Evolutionary conservation across 2,888 invertebrate species (phyloP).

Genomic region (Philereme transversata): DNA sequence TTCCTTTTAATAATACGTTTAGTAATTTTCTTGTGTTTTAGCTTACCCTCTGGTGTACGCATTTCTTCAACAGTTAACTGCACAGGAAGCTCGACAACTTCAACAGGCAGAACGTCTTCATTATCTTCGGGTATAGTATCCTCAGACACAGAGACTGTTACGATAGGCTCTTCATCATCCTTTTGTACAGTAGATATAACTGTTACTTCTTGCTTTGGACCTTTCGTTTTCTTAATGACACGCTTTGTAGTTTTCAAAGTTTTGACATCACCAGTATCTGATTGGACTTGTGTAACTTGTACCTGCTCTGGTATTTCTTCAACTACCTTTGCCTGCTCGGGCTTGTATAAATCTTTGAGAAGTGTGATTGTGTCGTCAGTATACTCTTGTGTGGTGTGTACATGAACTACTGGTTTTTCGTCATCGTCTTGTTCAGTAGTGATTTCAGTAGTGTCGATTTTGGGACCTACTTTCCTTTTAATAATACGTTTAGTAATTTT

Average conservation of each 20-base stretch:
- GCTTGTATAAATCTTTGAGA: slow-evolving; percentile 55
- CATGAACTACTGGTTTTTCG: no score
- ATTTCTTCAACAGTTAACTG: slow-evolving; percentile 48
- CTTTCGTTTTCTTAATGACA: slow-evolving; percentile 42
- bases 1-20: slow-evolving; percentile 51
- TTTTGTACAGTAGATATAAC: slow-evolving; percentile 42
- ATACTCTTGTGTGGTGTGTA: no score
- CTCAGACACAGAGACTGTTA: slow-evolving; percentile 49
- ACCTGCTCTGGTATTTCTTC: slow-evolving; percentile 37
- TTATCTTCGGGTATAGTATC: slow-evolving; percentile 36
- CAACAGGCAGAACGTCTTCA: slow-evolving; percentile 22
- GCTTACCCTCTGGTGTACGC: slow-evolving; percentile 56
- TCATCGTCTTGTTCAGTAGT: no score
- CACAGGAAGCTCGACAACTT: slow-evolving; percentile 54
- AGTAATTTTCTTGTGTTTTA: slow-evolving; percentile 41
- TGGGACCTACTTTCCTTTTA: slow-evolving; percentile 43
- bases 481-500: no score
- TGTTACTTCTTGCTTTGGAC: slow-evolving; percentile 20
- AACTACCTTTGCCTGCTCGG: no score
- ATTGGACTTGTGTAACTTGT: slow-evolving; percentile 35
- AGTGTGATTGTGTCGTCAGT: background rate
- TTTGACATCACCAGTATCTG: no score
- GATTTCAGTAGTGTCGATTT: slow-evolving; percentile 50
- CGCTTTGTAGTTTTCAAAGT: slow-evolving; percentile 44
- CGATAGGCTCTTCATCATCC: slow-evolving; percentile 32